phyloP scores from a whole-genome alignment of 2,888 invertebrate species.

The Cordilura impudica region DNA sequence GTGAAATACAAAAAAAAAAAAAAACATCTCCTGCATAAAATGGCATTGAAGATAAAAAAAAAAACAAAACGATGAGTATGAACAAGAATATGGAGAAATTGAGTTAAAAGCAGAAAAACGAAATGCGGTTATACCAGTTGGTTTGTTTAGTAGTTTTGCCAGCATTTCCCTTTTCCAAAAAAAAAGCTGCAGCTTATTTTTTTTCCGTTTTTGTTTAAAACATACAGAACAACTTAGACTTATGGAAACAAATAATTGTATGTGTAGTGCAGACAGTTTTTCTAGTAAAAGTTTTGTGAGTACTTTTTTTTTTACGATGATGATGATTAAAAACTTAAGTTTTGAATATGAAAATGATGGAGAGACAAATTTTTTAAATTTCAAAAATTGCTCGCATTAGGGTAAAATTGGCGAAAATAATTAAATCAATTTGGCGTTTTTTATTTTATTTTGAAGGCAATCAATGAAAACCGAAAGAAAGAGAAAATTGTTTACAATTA shows the following conservation, averaged over 20 bases:
- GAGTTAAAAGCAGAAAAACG: conserved; percentile 56
- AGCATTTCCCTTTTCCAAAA: not conserved
- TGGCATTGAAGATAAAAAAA: conserved; percentile 40
- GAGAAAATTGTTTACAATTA: too few relatives aligned
- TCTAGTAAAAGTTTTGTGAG: conserved; percentile 19
- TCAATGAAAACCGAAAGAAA: too few relatives aligned
- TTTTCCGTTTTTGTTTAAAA: not conserved
- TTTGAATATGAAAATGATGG: conserved; percentile 5
- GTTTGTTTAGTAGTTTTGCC: conserved; percentile 36
- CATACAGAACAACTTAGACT: conserved; percentile 19
- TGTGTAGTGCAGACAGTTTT: conserved; percentile 13
- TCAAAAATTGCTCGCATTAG: too few relatives aligned
- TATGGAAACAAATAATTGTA: conserved; percentile 27
- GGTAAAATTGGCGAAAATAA: too few relatives aligned
- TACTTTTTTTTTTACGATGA: not conserved
- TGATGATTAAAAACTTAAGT: conserved; percentile 40
- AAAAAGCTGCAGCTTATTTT: not conserved
- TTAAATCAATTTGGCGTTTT: too few relatives aligned
- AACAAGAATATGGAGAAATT: conserved; percentile 49
- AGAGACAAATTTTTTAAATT: too few relatives aligned
- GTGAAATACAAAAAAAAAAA: conserved; percentile 1
- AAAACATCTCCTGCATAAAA: not conserved
- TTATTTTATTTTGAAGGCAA: too few relatives aligned
- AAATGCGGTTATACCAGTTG: conserved; percentile 56
- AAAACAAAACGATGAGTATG: conserved; percentile 18